Conservation (phyloP, 2,797 vertebrate genomes). For the Urosaurus nigricauda region DNA sequence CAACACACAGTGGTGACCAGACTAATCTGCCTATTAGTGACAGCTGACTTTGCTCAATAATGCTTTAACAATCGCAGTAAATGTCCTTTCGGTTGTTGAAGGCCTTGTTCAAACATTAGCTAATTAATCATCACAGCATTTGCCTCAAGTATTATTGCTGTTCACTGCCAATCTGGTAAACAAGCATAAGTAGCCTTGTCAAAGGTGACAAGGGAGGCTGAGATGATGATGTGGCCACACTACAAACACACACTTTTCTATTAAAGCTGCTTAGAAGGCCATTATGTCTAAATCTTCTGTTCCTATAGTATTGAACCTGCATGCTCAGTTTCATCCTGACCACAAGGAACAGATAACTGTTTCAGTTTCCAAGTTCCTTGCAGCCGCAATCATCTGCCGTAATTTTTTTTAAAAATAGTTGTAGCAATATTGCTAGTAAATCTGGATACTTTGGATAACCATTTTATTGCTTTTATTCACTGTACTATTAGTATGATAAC, state of each 20-base stretch:
- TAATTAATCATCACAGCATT: slow-evolving; percentile 66
- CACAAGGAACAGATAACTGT: too few species aligned
- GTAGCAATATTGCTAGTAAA: too few species aligned
- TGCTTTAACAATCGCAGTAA: slow-evolving; percentile 60
- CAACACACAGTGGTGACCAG: slow-evolving; percentile 60
- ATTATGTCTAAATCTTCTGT: not conserved
- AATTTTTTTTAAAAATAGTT: too few species aligned
- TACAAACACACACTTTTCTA: slow-evolving; percentile 26
- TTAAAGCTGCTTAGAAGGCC: not conserved
- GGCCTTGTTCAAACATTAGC: slow-evolving; percentile 70
- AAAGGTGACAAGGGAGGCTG: slow-evolving; percentile 42
- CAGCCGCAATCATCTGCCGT: too few species aligned
- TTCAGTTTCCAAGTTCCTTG: too few species aligned
- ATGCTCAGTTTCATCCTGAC: not conserved
- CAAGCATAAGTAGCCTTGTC: slow-evolving; percentile 50
- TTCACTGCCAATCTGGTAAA: slow-evolving; percentile 60
- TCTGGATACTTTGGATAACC: too few species aligned
- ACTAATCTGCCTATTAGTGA: slow-evolving; percentile 59
- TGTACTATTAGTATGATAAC: too few species aligned
- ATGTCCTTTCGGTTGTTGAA: slow-evolving; percentile 58
- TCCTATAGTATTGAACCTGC: not conserved
- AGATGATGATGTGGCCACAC: slow-evolving; percentile 34
- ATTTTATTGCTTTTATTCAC: too few species aligned
- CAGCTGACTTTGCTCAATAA: slow-evolving; percentile 69
- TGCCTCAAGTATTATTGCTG: slow-evolving; percentile 65